Percentiles rank a stretch among this genome's conserved stretches.
phyloP scores from a whole-genome alignment of 2,797 vertebrate species.

The Schizopygopsis pylzovi region DNA sequence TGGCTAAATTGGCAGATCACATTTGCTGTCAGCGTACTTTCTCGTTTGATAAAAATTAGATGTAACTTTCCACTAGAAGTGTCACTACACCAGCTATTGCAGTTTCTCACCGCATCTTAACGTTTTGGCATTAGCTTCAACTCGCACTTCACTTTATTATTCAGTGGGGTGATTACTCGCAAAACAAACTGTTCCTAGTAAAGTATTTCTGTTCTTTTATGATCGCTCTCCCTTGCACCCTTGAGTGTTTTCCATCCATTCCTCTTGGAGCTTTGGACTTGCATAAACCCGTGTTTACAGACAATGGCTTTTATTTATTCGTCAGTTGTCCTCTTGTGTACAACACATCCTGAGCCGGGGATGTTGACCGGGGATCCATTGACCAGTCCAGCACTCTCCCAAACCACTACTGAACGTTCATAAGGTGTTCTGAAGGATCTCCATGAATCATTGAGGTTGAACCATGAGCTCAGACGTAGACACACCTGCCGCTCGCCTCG shows the following conservation, averaged over 20 bases:
- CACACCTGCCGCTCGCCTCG: background rate
- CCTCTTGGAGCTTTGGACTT: slow-evolving; percentile 47
- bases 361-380: no score
- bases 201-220: slow-evolving; percentile 59
- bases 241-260: slow-evolving; percentile 43
- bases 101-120: slow-evolving; percentile 26
- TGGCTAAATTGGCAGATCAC: background rate
- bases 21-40: background rate
- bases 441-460: slow-evolving; percentile 40
- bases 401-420: slow-evolving; percentile 27
- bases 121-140: slow-evolving; percentile 39
- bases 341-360: slow-evolving; percentile 21
- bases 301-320: slow-evolving; percentile 45
- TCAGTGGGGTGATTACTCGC: slow-evolving; percentile 50
- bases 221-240: slow-evolving; percentile 49
- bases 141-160: slow-evolving; percentile 41
- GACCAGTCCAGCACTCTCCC: background rate
- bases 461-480: slow-evolving; percentile 10
- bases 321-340: slow-evolving; percentile 39
- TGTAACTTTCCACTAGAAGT: slow-evolving; percentile 26
- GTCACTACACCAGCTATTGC: slow-evolving; percentile 17
- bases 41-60: slow-evolving; percentile 2
- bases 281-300: slow-evolving; percentile 38
- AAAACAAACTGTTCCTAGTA: slow-evolving; percentile 52
- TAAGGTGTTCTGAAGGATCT: slow-evolving; percentile 31